These are phyloP conservation scores for Apamea sordens DNA, from an alignment of 2,888 invertebrate species.

Conservation along the genomic window DNA sequence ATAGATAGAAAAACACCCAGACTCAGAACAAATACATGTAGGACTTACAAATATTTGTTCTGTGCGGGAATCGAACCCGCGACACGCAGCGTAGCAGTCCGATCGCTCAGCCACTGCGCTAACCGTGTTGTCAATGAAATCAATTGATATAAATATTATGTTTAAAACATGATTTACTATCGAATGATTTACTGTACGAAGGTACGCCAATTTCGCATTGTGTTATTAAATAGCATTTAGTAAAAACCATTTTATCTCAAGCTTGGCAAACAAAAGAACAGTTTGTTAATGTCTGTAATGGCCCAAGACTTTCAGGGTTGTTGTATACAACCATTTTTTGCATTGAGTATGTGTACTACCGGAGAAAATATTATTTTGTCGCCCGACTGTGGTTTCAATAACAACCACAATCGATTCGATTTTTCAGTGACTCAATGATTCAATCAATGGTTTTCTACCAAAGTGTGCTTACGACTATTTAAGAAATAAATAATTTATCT, in stretches of 20 bases:
- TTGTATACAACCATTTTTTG: not conserved
- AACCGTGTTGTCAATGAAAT: constrained; percentile 17
- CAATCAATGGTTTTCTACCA: not conserved
- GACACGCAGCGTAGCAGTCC: no score
- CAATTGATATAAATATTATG: not conserved
- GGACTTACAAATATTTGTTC: no score
- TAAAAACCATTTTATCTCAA: not conserved
- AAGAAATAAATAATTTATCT: not conserved
- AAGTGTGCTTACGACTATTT: not conserved
- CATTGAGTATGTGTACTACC: not conserved
- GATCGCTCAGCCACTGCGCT: no score
- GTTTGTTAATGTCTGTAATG: not conserved
- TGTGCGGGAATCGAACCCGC: no score
- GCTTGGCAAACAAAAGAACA: not conserved
- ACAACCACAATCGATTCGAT: not conserved
- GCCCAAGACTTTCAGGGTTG: not conserved
- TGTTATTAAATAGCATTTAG: not conserved
- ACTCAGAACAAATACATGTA: no score
- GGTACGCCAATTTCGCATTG: not conserved
- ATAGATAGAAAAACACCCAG: no score
- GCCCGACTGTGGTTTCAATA: not conserved
- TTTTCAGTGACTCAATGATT: not conserved
- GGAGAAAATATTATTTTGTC: not conserved
- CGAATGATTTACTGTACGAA: not conserved
- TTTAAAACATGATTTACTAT: not conserved